Conservation (phyloP, 2,797 vertebrate genomes). For the Macrochelys suwanniensis region DNA sequence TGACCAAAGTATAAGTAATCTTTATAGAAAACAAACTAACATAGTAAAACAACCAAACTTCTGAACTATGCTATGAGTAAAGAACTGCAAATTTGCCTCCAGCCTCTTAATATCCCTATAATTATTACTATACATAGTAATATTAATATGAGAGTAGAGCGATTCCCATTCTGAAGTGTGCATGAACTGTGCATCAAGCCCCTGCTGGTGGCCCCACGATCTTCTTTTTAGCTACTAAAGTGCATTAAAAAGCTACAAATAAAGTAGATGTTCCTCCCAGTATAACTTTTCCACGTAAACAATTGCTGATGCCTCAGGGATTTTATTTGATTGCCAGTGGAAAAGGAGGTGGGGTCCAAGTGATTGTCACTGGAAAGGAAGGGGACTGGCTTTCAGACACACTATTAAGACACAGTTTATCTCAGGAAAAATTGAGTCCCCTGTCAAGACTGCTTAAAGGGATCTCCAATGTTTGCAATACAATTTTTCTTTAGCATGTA, state of each 20-base stretch:
- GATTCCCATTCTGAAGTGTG: background rate
- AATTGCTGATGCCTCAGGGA: background rate
- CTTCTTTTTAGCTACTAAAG: background rate
- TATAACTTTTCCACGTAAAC: background rate
- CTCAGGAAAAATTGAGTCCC: background rate
- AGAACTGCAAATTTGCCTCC: background rate
- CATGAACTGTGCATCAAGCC: background rate
- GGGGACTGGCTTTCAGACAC: background rate
- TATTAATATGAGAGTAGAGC: slow-evolving; percentile 13
- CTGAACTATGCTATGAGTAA: background rate
- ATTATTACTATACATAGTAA: background rate
- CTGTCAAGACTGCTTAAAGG: background rate
- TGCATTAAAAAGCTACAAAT: background rate
- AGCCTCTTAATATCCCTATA: background rate
- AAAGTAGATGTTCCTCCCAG: background rate
- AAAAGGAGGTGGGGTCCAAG: background rate
- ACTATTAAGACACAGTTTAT: rapidly evolving
- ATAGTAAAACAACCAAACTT: background rate
- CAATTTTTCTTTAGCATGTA: background rate
- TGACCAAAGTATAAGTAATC: background rate
- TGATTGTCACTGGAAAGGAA: background rate
- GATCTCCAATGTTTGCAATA: background rate
- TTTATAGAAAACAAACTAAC: background rate
- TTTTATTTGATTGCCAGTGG: background rate
- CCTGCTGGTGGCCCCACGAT: background rate